Conservation (phyloP, 1,140 invertebrate genomes). For the Drosophila mauritiana region DNA sequence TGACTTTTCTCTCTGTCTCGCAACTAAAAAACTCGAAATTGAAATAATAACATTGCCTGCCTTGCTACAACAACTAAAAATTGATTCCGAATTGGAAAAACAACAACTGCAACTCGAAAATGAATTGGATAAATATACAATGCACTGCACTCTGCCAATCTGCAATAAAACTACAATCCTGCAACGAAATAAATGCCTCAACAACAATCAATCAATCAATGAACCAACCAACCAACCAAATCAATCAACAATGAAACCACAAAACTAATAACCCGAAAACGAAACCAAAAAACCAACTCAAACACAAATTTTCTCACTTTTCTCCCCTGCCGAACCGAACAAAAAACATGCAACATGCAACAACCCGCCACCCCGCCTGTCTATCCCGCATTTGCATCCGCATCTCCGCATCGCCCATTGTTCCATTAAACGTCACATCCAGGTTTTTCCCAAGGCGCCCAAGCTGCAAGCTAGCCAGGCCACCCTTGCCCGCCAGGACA, state of each 20-base stretch:
- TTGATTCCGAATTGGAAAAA: slow-evolving; percentile 20
- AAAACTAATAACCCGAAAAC: slow-evolving; percentile 8
- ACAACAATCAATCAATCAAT: slow-evolving; percentile 7
- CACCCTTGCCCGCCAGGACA: slow-evolving; percentile 88
- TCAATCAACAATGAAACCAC: slow-evolving; percentile 16
- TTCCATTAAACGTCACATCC: slow-evolving; percentile 71
- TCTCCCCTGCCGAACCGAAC: slow-evolving; percentile 33
- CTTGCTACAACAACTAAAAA: slow-evolving; percentile 57
- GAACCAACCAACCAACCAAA: slow-evolving; percentile 8
- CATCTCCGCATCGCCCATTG: slow-evolving; percentile 59
- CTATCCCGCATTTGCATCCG: slow-evolving; percentile 48
- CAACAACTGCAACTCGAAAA: slow-evolving; percentile 12
- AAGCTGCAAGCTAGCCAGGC: slow-evolving; percentile 88
- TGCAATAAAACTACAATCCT: slow-evolving; percentile 22
- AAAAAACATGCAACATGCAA: slow-evolving; percentile 33
- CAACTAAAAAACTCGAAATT: slow-evolving; percentile 20
- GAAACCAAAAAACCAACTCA: slow-evolving; percentile 26
- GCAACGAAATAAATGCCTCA: slow-evolving; percentile 51
- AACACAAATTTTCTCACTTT: slow-evolving; percentile 68
- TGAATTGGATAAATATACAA: slow-evolving; percentile 36
- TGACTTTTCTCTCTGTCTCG: slow-evolving; percentile 32
- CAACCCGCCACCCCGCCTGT: slow-evolving; percentile 40
- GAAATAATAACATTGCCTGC: slow-evolving; percentile 59
- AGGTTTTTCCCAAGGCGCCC: slow-evolving; percentile 90
- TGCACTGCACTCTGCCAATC: slow-evolving; percentile 49